Conservation (phyloP, 2,113 vertebrate species). For the Forbesichthys agassizii region DNA sequence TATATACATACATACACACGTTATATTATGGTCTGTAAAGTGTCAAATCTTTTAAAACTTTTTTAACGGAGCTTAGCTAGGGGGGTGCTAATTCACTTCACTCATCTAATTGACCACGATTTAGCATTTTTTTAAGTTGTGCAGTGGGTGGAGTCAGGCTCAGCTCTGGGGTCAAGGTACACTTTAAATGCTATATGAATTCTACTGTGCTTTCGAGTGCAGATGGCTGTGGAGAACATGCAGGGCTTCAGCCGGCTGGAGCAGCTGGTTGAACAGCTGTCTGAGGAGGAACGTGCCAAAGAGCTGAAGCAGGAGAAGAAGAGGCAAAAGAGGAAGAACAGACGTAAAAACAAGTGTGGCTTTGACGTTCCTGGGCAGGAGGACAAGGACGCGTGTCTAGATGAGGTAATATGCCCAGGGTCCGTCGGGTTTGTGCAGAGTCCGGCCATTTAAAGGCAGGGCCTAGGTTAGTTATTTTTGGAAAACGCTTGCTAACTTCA, state of each 20-base stretch:
- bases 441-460: too few species aligned
- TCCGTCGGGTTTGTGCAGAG: too few species aligned
- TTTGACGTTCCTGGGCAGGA: slow-evolving; percentile 85
- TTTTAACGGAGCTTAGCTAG: too few species aligned
- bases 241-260: slow-evolving; percentile 95
- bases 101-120: too few species aligned
- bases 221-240: slow-evolving; percentile 98
- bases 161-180: background rate
- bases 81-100: too few species aligned
- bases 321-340: slow-evolving; percentile 93
- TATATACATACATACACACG: too few species aligned
- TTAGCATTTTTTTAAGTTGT: too few species aligned
- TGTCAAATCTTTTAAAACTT: too few species aligned
- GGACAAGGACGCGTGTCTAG: slow-evolving; percentile 80
- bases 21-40: too few species aligned
- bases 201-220: background rate
- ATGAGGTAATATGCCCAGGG: slow-evolving; percentile 78
- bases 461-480: too few species aligned
- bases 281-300: slow-evolving; percentile 92
- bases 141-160: too few species aligned
- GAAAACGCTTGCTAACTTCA: too few species aligned
- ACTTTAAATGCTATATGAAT: background rate
- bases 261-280: slow-evolving; percentile 95
- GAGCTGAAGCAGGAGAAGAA: slow-evolving; percentile 98
- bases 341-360: slow-evolving; percentile 93